phyloP scores from a whole-genome alignment of 2,113 vertebrate species.

The Hoplias malabaricus region DNA sequence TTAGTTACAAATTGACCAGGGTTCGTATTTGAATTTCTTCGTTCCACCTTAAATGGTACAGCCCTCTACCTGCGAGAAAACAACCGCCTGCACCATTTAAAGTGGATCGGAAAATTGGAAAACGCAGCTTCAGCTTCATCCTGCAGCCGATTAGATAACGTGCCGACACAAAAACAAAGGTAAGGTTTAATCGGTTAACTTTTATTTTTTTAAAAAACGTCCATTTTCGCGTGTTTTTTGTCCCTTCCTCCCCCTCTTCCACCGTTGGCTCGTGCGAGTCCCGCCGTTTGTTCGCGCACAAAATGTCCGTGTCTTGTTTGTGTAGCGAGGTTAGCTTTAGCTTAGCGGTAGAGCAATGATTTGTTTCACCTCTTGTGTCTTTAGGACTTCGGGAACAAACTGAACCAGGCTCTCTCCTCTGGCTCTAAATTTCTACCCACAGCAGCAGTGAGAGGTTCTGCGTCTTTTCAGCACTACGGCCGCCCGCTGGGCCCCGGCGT shows the following conservation, averaged over 20 bases:
- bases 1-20: no score
- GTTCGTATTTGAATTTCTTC: no score
- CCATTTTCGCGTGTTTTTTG: not conserved
- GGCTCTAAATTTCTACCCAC: slow-evolving; percentile 48
- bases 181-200: no score
- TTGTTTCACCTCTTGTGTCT: slow-evolving; percentile 48
- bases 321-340: slow-evolving; percentile 33
- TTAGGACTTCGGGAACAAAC: slow-evolving; percentile 57
- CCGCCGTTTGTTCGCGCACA: slow-evolving; percentile 35
- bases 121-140: no score
- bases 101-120: no score
- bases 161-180: no score
- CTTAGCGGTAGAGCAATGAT: slow-evolving; percentile 33
- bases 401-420: slow-evolving; percentile 53
- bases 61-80: no score
- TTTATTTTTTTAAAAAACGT: not conserved
- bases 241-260: not conserved
- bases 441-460: slow-evolving; percentile 32
- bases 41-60: no score
- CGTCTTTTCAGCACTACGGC: slow-evolving; percentile 41
- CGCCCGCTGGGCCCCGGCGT: slow-evolving; percentile 37
- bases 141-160: no score
- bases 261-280: not conserved
- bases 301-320: slow-evolving; percentile 33
- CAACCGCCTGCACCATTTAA: no score